Base-by-base conservation (phyloP, 2,888 invertebrate species). In the Cheilosia vernalis region DNA sequence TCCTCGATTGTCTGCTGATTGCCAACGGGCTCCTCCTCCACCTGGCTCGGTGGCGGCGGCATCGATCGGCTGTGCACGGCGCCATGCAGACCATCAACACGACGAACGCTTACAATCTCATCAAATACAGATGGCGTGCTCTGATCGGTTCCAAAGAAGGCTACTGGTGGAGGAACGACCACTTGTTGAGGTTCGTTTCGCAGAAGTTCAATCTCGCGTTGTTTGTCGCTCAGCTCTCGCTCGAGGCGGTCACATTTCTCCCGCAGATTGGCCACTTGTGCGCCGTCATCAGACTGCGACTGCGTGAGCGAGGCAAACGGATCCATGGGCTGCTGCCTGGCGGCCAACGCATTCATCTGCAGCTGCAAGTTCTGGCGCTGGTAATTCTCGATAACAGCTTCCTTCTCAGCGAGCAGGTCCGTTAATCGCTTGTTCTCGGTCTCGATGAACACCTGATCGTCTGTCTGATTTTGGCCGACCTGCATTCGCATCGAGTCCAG, bases 361-460 rank as follows among this genome's bases (percentile, higher is more conserved):
- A 92, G 87, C 79, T 92, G 91, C 67, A 91, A 88, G 79, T 91
- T 90, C 79, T 91, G 90, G 3, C 89, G 89, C 81, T 92, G 91
- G 83, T 92, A 92, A 79, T 89, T 91, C 40, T 91, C 90, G 69
- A 94, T 93, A 87, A 94, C 92, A 40, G 92, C 89, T 88, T 93
- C 93, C 89, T 93, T 93, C 74, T 90, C 92, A 42, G 92, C 92
- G 2, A 94, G 88, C 42, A 93, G 87, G 67, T 93, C 92, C 69
- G 93, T 93, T 0, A 94, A 90, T 47, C 93, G 93, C 88, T 94
- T 94, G 88, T 94, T 94, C 91, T 94, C 94, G 87, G 90, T 93
- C 87, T 93, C 92, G 30, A 92, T 90, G 76, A 91, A 91, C 0
- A 92, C 91, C 87, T 92, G 92, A 56, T 92, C 92, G 72, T 92